phyloP scores from a whole-genome alignment of 1,140 invertebrate genomes.

The Brachionus asplanchnoidis region DNA sequence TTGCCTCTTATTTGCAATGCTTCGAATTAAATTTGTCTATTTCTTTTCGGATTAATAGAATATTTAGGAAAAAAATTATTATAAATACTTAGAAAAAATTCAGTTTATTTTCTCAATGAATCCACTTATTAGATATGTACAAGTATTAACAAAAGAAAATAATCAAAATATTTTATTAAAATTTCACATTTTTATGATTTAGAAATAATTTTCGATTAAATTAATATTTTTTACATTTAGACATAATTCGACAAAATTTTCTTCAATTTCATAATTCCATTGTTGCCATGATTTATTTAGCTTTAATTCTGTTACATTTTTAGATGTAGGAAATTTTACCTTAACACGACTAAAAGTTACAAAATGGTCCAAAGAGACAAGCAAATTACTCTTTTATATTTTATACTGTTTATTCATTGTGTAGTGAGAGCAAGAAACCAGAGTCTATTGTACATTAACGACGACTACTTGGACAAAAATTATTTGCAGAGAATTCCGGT shows the following conservation, averaged over 20 bases:
- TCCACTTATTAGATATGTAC: background rate
- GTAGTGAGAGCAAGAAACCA: background rate
- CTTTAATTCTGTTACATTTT: background rate
- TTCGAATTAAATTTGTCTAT: background rate
- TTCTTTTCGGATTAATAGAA: background rate
- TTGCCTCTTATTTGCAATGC: background rate
- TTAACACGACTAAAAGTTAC: background rate
- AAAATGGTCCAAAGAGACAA: background rate
- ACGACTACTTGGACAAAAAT: background rate
- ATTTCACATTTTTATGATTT: background rate
- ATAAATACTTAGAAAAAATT: background rate
- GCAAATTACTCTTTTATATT: background rate
- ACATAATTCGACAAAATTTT: background rate
- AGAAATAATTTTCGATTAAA: background rate
- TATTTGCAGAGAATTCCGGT: background rate
- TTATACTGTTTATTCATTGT: background rate
- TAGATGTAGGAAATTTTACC: slow-evolving; percentile 29
- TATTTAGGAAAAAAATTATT: background rate
- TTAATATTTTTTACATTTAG: background rate
- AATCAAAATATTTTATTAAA: background rate
- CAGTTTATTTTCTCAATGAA: background rate
- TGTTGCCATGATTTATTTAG: slow-evolving; percentile 1
- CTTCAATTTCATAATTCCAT: background rate
- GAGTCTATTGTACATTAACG: background rate
- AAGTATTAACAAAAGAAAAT: background rate